Percentiles rank a stretch among this genome's conserved stretches.
phyloP scores from a whole-genome alignment of 2,113 vertebrate species.

The Varanus salvator region DNA sequence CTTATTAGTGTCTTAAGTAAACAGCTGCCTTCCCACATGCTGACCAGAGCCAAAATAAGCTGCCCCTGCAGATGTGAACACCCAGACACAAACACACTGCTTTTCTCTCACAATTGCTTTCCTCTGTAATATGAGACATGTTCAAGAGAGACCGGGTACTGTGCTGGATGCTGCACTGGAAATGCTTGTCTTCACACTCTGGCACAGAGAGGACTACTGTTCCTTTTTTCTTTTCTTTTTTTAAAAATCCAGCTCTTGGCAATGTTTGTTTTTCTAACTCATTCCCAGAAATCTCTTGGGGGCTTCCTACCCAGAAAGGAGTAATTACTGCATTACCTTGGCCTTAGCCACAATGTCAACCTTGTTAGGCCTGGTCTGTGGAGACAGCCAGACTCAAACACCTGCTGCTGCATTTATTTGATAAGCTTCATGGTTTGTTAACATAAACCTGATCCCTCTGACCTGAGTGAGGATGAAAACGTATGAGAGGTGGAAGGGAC shows the following conservation, averaged over 20 bases:
- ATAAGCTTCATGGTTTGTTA: slow-evolving; percentile 74
- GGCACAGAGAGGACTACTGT: slow-evolving; percentile 62
- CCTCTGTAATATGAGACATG: slow-evolving; percentile 4
- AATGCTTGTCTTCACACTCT: slow-evolving; percentile 44
- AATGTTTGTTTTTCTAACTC: slow-evolving; percentile 72
- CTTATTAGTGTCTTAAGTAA: slow-evolving; percentile 62
- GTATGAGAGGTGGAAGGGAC: slow-evolving; percentile 51
- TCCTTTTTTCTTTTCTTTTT: slow-evolving; percentile 19
- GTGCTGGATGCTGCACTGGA: neutral
- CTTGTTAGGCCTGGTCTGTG: slow-evolving; percentile 68
- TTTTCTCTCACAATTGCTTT: slow-evolving; percentile 53
- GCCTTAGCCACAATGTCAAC: slow-evolving; percentile 69
- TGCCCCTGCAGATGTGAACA: slow-evolving; percentile 60
- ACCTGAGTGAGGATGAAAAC: slow-evolving; percentile 76
- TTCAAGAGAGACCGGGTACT: slow-evolving; percentile 24
- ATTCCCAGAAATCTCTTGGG: slow-evolving; percentile 74
- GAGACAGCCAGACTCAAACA: slow-evolving; percentile 68
- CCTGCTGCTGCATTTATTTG: slow-evolving; percentile 77
- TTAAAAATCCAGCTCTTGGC: slow-evolving; percentile 62
- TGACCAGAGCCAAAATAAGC: slow-evolving; percentile 61
- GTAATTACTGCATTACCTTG: slow-evolving; percentile 66
- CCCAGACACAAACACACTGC: slow-evolving; percentile 61
- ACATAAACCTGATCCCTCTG: slow-evolving; percentile 73
- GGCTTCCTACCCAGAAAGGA: slow-evolving; percentile 67
- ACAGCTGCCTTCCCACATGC: slow-evolving; percentile 68